phyloP scores from a whole-genome alignment of 2,113 vertebrate species.

The Psittacula cyanocephala region DNA sequence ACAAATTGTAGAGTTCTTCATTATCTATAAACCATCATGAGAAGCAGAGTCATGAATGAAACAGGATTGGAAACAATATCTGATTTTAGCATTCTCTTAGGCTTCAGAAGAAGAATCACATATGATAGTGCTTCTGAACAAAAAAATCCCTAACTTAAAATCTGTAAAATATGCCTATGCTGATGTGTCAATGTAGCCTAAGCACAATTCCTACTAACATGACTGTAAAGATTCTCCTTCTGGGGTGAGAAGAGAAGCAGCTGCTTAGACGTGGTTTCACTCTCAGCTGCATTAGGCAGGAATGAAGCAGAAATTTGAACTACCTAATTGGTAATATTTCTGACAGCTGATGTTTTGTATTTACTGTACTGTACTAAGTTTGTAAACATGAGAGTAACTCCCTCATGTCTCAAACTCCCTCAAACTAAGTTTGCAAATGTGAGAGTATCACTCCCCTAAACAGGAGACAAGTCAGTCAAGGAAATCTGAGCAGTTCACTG shows the following conservation, averaged over 20 bases:
- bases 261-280: not conserved
- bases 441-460: not conserved
- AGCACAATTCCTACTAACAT: not conserved
- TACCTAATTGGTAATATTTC: not conserved
- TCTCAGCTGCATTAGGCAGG: not conserved
- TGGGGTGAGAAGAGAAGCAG: not conserved
- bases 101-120: not conserved
- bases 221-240: not conserved
- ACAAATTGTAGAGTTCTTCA: not conserved
- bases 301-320: not conserved
- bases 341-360: not conserved
- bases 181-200: not conserved
- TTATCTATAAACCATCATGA: not conserved
- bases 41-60: not conserved
- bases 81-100: not conserved
- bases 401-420: not conserved
- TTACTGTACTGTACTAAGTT: not conserved
- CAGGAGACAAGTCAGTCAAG: not conserved
- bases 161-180: not conserved
- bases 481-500: not conserved
- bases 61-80: not conserved
- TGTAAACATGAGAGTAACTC: not conserved
- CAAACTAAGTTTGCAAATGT: not conserved
- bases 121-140: not conserved
- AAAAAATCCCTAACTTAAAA: not conserved